Conservation (phyloP, 2,888 invertebrate genomes). For the Exocentrus adspersus region DNA sequence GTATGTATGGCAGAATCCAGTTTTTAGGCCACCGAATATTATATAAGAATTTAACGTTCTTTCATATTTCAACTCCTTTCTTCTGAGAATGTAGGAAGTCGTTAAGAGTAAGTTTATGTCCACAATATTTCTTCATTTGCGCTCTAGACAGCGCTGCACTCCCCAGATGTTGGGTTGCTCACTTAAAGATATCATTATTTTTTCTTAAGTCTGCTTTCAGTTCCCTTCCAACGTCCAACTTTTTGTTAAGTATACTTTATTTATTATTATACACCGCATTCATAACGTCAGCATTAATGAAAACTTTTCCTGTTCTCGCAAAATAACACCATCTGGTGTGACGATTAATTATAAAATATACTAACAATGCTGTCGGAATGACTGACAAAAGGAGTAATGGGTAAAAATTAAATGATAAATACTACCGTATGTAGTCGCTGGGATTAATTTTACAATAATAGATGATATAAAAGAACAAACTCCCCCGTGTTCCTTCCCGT, state of each 20-base stretch:
- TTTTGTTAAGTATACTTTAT: slow-evolving; percentile 45
- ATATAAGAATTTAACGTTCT: slow-evolving; percentile 57
- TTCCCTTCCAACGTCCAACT: slow-evolving; percentile 42
- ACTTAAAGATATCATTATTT: slow-evolving; percentile 50
- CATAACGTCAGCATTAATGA: slow-evolving; percentile 36
- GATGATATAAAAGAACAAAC: no score
- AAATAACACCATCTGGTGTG: background rate
- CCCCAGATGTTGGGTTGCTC: slow-evolving; percentile 45
- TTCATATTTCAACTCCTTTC: slow-evolving; percentile 58
- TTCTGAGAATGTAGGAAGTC: slow-evolving; percentile 56
- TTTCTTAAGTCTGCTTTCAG: slow-evolving; percentile 45
- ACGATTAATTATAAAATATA: background rate
- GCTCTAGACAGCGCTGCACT: slow-evolving; percentile 40
- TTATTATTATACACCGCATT: slow-evolving; percentile 39
- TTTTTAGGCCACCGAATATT: slow-evolving; percentile 33
- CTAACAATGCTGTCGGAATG: background rate
- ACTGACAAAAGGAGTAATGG: no score
- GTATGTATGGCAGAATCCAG: slow-evolving; percentile 18
- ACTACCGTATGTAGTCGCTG: no score
- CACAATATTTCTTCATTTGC: slow-evolving; percentile 64
- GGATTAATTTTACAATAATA: no score
- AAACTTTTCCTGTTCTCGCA: slow-evolving; percentile 28
- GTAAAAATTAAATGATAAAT: no score
- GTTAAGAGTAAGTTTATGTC: slow-evolving; percentile 62
- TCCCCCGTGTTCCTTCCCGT: no score